phyloP scores from a whole-genome alignment of 2,113 vertebrate genomes.

The Xenus cinereus region DNA sequence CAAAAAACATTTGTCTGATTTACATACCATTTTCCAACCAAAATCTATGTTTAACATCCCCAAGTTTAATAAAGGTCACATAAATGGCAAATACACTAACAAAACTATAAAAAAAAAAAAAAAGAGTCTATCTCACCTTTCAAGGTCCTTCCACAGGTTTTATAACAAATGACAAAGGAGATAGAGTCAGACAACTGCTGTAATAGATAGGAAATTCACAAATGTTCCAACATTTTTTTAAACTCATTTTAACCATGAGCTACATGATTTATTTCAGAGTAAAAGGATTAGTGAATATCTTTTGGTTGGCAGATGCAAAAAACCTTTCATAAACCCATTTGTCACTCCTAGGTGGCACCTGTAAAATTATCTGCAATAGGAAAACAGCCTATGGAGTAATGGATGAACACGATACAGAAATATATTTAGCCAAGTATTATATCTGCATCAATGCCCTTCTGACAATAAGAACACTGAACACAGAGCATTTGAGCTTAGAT shows the following conservation, averaged over 20 bases:
- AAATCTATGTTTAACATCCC: neutral
- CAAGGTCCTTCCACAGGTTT: neutral
- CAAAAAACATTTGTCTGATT: neutral
- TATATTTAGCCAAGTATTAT: neutral
- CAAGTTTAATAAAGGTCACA: neutral
- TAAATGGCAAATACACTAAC: neutral
- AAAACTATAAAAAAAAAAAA: neutral
- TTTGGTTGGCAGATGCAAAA: neutral
- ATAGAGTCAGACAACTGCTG: conserved; percentile 3
- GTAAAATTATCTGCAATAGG: neutral
- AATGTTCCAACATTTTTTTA: neutral
- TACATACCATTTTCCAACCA: neutral
- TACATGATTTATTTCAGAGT: neutral
- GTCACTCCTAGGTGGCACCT: neutral
- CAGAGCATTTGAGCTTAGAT: neutral
- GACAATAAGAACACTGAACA: neutral
- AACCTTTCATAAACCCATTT: neutral
- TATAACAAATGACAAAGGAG: neutral
- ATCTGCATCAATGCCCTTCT: neutral
- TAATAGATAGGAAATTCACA: neutral
- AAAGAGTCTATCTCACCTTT: neutral
- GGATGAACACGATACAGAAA: neutral
- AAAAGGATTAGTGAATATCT: neutral
- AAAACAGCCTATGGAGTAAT: neutral
- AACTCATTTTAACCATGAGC: neutral